phyloP scores from a whole-genome alignment of 2,888 invertebrate species.

The Dynastes grantii region DNA sequence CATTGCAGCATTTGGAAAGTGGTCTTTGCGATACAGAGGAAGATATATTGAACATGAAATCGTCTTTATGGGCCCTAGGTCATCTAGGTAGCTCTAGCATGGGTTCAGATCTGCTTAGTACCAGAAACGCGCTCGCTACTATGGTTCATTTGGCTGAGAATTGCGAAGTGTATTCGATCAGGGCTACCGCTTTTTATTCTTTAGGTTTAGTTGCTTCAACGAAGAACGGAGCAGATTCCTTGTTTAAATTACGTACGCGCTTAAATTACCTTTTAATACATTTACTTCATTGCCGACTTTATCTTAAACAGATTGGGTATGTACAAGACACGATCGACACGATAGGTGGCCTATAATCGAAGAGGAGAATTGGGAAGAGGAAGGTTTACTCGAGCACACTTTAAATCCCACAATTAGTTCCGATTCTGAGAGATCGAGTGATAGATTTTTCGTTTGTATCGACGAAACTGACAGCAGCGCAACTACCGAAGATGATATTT shows the following conservation, averaged over 20 bases:
- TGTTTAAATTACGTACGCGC: slow-evolving; percentile 79
- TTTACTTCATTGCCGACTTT: slow-evolving; percentile 26
- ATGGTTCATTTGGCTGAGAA: slow-evolving; percentile 82
- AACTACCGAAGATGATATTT: slow-evolving; percentile 59
- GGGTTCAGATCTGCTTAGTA: slow-evolving; percentile 83
- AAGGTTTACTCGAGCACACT: slow-evolving; percentile 52
- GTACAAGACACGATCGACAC: slow-evolving; percentile 83
- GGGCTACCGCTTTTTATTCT: slow-evolving; percentile 92
- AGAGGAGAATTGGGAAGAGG: slow-evolving; percentile 75
- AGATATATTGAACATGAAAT: slow-evolving; percentile 85
- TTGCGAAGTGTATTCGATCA: slow-evolving; percentile 88
- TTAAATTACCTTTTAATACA: neutral
- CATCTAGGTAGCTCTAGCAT: slow-evolving; percentile 85
- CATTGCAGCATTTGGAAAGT: slow-evolving; percentile 58
- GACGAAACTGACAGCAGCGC: slow-evolving; percentile 58
- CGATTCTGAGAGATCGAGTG: slow-evolving; percentile 61
- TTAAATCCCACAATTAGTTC: slow-evolving; percentile 54
- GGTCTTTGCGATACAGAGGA: slow-evolving; percentile 78
- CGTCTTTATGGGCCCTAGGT: slow-evolving; percentile 91
- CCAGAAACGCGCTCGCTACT: slow-evolving; percentile 69
- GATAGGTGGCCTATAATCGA: slow-evolving; percentile 85
- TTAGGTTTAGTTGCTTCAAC: slow-evolving; percentile 91
- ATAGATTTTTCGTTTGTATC: slow-evolving; percentile 56
- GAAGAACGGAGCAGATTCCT: slow-evolving; percentile 84
- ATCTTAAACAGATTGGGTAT: slow-evolving; percentile 77